phyloP scores from a whole-genome alignment of 37 sponge, comb jelly and placozoan genomes.

The Bolinopsis microptera region DNA sequence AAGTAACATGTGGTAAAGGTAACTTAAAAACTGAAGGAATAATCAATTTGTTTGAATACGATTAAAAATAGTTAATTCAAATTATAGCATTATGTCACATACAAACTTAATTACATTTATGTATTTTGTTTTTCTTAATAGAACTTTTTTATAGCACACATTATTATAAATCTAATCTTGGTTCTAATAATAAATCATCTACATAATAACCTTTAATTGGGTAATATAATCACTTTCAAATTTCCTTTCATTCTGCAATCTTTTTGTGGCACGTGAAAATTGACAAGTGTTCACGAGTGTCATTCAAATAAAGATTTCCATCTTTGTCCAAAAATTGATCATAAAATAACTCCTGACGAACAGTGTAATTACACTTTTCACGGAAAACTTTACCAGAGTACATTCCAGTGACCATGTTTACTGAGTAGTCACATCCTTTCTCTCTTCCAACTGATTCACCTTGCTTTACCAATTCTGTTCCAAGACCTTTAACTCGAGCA shows the following conservation, averaged over 20 bases:
- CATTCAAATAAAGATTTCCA: neutral
- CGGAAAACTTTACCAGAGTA: constrained; percentile 27
- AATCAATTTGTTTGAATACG: too few species aligned
- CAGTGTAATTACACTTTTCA: constrained; percentile 16
- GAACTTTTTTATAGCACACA: too few species aligned
- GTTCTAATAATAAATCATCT: too few species aligned
- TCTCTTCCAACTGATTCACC: constrained; percentile 30
- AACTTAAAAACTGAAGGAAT: too few species aligned
- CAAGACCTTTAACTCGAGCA: neutral
- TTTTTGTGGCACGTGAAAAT: constrained; percentile 4
- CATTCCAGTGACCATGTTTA: neutral
- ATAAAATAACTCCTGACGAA: neutral
- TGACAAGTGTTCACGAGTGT: neutral
- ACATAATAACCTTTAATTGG: too few species aligned
- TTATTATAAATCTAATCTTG: too few species aligned
- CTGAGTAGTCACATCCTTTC: neutral
- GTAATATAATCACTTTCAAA: too few species aligned
- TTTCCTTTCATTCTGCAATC: too few species aligned
- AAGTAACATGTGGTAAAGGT: too few species aligned
- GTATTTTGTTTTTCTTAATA: too few species aligned
- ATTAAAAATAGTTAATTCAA: too few species aligned
- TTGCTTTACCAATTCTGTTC: constrained; percentile 3
- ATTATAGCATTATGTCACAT: neutral
- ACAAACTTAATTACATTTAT: too few species aligned
- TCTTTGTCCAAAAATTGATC: neutral